These are phyloP conservation scores for Philypnodon macrostomus DNA, from an alignment of 2,797 vertebrate species.

Conservation along the genomic window DNA sequence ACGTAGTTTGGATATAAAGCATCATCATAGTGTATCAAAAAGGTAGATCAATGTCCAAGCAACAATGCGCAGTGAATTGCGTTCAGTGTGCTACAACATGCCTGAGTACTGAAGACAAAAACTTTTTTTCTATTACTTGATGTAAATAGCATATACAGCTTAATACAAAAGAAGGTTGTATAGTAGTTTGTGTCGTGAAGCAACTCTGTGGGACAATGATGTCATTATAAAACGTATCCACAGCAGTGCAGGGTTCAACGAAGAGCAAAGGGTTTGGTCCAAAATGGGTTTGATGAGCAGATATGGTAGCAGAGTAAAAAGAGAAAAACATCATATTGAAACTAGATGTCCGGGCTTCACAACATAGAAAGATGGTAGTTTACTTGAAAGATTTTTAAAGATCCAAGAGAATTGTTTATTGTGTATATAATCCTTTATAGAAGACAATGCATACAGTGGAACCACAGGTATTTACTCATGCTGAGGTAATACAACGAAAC, in stretches of 20 bases:
- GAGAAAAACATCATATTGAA: slow-evolving; percentile 29
- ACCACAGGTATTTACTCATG: slow-evolving; percentile 35
- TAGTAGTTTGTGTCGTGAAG: slow-evolving; percentile 63
- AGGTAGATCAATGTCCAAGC: slow-evolving; percentile 33
- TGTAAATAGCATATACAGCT: slow-evolving; percentile 74
- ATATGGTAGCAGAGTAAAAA: slow-evolving; percentile 62
- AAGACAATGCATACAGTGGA: slow-evolving; percentile 45
- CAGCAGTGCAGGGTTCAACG: slow-evolving; percentile 69
- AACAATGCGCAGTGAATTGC: slow-evolving; percentile 37
- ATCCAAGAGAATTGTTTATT: slow-evolving; percentile 44
- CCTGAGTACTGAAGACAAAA: slow-evolving; percentile 49
- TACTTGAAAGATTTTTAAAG: slow-evolving; percentile 36
- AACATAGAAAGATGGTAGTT: slow-evolving; percentile 31
- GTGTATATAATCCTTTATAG: slow-evolving; percentile 56
- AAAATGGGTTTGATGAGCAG: slow-evolving; percentile 63
- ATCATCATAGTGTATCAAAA: slow-evolving; percentile 39
- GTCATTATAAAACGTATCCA: slow-evolving; percentile 78
- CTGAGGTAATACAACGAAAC: slow-evolving; percentile 45
- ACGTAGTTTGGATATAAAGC: slow-evolving; percentile 48
- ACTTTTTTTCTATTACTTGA: slow-evolving; percentile 65
- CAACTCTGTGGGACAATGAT: slow-evolving; percentile 77
- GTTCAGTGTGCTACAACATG: slow-evolving; percentile 43
- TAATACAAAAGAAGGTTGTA: slow-evolving; percentile 65
- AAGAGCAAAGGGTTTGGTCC: slow-evolving; percentile 70
- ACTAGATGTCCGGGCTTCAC: slow-evolving; percentile 33